These are phyloP conservation scores for Heliconius aoede DNA, from an alignment of 2,888 invertebrate species.

Conservation along the genomic window DNA sequence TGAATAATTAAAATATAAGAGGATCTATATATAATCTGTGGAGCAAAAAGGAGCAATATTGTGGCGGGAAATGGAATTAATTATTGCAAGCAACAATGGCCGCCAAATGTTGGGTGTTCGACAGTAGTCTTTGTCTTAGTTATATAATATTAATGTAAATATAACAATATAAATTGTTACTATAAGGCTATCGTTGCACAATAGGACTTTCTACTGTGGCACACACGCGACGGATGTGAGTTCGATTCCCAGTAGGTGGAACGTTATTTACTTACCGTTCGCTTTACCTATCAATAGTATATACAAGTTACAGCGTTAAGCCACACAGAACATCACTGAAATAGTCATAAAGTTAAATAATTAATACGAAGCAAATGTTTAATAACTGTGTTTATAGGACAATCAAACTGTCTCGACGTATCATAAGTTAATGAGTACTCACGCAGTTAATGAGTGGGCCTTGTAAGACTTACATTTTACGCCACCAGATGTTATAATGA, in stretches of 20 bases:
- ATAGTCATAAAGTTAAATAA: background rate
- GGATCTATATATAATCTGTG: slow-evolving; percentile 20
- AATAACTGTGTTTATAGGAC: slow-evolving; percentile 14
- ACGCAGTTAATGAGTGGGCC: slow-evolving; percentile 19
- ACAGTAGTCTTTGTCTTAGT: background rate
- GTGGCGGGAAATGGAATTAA: slow-evolving; percentile 29
- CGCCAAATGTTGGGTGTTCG: slow-evolving; percentile 17
- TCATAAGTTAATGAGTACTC: slow-evolving; percentile 4
- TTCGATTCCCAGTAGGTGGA: too few species aligned
- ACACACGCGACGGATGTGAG: too few species aligned
- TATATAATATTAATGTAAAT: too few species aligned
- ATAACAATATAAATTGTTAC: too few species aligned
- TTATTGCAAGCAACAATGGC: slow-evolving; percentile 30
- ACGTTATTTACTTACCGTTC: too few species aligned
- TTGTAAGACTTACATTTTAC: slow-evolving; percentile 2
- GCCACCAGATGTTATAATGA: slow-evolving; percentile 6
- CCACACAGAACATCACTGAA: background rate
- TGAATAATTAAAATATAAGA: slow-evolving; percentile 37
- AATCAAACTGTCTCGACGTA: background rate
- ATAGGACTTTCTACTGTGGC: too few species aligned
- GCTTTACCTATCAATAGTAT: too few species aligned
- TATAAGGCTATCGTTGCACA: too few species aligned
- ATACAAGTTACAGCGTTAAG: too few species aligned
- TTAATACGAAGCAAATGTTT: slow-evolving; percentile 12
- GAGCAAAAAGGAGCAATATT: slow-evolving; percentile 25